Conservation (phyloP, 2,113 vertebrate species). For the Tamias sibiricus region DNA sequence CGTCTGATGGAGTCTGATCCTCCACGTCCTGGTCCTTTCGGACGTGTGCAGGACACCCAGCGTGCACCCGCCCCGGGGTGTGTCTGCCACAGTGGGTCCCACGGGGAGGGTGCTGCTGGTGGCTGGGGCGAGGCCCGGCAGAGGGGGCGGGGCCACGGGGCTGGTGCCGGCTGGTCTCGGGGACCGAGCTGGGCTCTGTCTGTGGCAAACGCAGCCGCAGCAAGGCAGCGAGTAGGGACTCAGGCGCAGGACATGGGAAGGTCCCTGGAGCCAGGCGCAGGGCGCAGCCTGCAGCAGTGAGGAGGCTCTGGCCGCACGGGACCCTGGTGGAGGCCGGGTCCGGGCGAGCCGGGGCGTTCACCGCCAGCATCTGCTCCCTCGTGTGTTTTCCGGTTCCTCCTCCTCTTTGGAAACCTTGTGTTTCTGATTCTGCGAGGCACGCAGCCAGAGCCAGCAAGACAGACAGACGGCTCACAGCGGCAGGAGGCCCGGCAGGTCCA, state of each 20-base stretch:
- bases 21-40: not conserved
- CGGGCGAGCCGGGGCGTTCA: rapidly evolving
- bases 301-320: too few relatives aligned
- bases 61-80: rapidly evolving
- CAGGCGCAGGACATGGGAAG: rapidly evolving
- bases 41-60: not conserved
- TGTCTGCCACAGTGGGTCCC: rapidly evolving
- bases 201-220: not conserved
- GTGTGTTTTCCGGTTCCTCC: not conserved
- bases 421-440: not conserved
- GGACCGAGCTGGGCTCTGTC: not conserved
- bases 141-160: rapidly evolving
- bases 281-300: rapidly evolving
- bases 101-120: not conserved
- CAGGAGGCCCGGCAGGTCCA: not conserved
- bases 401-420: not conserved
- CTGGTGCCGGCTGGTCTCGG: not conserved
- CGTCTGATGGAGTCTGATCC: too few relatives aligned
- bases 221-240: not conserved
- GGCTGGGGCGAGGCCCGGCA: not conserved
- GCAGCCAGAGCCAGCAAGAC: not conserved
- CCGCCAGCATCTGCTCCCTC: not conserved
- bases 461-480: not conserved
- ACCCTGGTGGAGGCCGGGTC: rapidly evolving
- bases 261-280: not conserved